phyloP scores from a whole-genome alignment of 1,140 invertebrate genomes.

The Stegodyphus dumicola region DNA sequence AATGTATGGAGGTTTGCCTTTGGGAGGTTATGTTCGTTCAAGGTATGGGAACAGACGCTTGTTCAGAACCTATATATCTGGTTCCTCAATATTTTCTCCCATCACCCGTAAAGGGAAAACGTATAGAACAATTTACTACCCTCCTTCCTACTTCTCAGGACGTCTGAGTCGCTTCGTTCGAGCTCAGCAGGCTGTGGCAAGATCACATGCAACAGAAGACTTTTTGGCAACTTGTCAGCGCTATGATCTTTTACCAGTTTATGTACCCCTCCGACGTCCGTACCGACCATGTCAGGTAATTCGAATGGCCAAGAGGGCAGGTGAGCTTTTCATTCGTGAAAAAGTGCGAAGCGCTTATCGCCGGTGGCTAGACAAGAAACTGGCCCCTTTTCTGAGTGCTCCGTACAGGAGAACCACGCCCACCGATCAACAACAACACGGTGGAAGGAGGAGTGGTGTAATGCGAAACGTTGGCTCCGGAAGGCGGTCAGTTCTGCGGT shows the following conservation, averaged over 20 bases:
- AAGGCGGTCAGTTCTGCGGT: background rate
- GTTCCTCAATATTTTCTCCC: background rate
- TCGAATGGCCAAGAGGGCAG: slow-evolving; percentile 52
- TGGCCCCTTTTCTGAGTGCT: slow-evolving; percentile 29
- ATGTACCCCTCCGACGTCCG: slow-evolving; percentile 11
- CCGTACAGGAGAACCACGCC: slow-evolving; percentile 7
- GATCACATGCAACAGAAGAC: slow-evolving; percentile 6
- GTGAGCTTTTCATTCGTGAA: slow-evolving; percentile 46
- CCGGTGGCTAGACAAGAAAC: slow-evolving; percentile 34
- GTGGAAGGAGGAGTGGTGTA: background rate
- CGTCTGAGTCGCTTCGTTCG: slow-evolving; percentile 10
- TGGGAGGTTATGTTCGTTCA: slow-evolving; percentile 29
- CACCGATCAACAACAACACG: slow-evolving; percentile 27
- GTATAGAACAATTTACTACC: slow-evolving; percentile 27
- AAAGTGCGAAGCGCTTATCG: slow-evolving; percentile 53
- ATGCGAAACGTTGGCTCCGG: background rate
- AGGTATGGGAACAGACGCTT: background rate
- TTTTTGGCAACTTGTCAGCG: slow-evolving; percentile 41
- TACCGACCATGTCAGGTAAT: slow-evolving; percentile 50
- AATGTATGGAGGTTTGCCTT: slow-evolving; percentile 32
- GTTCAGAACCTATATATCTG: background rate
- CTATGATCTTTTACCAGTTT: slow-evolving; percentile 45
- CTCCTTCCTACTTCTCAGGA: slow-evolving; percentile 33
- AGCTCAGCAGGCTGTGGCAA: background rate
- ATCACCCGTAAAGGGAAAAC: background rate